These are phyloP conservation scores for Cremastinae sp. DNA, from an alignment of 2,888 invertebrate genomes.

Conservation along the genomic window DNA sequence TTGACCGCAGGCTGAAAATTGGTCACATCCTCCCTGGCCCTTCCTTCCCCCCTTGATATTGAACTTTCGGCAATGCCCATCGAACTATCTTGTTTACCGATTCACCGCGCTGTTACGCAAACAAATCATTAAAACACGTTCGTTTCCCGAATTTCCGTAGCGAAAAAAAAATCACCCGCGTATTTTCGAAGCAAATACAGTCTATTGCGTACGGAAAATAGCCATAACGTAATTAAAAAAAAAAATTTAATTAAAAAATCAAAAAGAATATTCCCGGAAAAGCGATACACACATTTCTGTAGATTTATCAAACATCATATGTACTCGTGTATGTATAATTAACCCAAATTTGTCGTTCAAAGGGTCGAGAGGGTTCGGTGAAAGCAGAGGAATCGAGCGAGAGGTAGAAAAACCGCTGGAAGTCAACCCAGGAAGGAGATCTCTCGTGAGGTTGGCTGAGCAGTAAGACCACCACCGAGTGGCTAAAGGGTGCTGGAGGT, in stretches of 20 bases:
- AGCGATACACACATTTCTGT: constrained; percentile 1
- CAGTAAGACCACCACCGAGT: constrained; percentile 59
- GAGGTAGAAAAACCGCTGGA: constrained; percentile 12
- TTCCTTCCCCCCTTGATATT: background rate
- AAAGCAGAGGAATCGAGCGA: constrained; percentile 35
- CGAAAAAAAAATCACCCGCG: background rate
- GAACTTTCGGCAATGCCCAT: constrained; percentile 31
- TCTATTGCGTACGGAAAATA: constrained; percentile 29
- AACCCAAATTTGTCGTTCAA: constrained; percentile 63
- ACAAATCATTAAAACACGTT: constrained; percentile 22
- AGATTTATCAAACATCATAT: constrained; percentile 11
- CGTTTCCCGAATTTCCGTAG: background rate
- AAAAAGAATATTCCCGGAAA: background rate
- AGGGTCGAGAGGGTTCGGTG: constrained; percentile 43
- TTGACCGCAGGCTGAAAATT: constrained; percentile 15
- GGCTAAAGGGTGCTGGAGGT: constrained; percentile 59
- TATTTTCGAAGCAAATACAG: background rate
- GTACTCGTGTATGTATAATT: constrained; percentile 58
- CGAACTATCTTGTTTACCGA: constrained; percentile 16
- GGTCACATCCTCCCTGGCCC: background rate
- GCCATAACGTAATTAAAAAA: background rate
- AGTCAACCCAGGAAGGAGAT: constrained; percentile 48
- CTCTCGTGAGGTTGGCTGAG: constrained; percentile 48
- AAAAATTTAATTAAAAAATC: too few species aligned
- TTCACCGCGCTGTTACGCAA: constrained; percentile 14